Evolutionary conservation across 1,140 invertebrate genomes (phyloP).

Genomic region (Meteorus sp.): DNA sequence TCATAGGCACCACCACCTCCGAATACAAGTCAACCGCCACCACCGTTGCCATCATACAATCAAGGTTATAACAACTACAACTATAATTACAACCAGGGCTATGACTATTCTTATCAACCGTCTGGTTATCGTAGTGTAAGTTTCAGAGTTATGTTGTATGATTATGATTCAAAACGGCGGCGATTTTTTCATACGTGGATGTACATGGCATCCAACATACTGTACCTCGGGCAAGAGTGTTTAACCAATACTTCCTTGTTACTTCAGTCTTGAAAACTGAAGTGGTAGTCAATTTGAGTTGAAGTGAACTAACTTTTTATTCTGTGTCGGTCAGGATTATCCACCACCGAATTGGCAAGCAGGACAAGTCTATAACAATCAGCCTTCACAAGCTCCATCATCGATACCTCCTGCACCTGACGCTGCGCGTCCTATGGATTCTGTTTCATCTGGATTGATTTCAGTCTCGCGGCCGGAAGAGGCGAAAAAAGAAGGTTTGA

Average conservation of each 20-base stretch:
- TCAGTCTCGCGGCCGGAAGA: constrained; percentile 49
- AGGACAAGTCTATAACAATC: constrained; percentile 52
- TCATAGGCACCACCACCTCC: constrained; percentile 42
- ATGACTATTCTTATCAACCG: constrained; percentile 52
- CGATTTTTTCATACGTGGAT: not conserved
- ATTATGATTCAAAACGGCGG: constrained; percentile 15
- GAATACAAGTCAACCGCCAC: constrained; percentile 52
- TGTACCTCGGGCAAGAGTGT: too few relatives aligned
- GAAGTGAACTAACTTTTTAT: too few relatives aligned
- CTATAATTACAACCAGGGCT: constrained; percentile 47
- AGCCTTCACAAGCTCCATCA: constrained; percentile 46
- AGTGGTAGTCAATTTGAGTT: constrained; percentile 7
- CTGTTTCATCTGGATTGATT: constrained; percentile 37
- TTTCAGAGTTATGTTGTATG: constrained; percentile 22
- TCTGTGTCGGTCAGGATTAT: too few relatives aligned
- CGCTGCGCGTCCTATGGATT: constrained; percentile 40
- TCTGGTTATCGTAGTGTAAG: constrained; percentile 55
- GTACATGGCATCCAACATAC: too few relatives aligned
- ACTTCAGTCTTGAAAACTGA: constrained; percentile 10
- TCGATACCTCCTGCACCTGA: constrained; percentile 36
- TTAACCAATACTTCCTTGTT: too few relatives aligned
- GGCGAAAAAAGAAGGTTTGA: constrained; percentile 56
- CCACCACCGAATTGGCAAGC: constrained; percentile 52
- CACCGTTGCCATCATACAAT: constrained; percentile 45
- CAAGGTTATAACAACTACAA: constrained; percentile 52